Evolutionary conservation across 2,113 vertebrate species (phyloP).

Genomic region (Semnornis frantzii): DNA sequence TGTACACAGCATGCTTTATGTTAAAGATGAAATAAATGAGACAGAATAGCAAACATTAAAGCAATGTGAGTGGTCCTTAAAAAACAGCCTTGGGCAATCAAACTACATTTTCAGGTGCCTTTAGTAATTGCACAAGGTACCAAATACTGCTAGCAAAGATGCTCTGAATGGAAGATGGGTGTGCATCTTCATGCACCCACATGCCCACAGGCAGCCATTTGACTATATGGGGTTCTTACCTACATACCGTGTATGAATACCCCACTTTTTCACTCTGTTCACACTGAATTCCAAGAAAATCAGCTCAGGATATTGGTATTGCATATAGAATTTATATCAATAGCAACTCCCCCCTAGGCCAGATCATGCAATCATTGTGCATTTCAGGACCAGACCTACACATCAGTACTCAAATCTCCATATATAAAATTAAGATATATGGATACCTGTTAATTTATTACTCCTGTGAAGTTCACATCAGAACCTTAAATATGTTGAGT

Average conservation of each 20-base stretch:
- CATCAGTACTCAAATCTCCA: not conserved
- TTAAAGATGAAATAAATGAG: not conserved
- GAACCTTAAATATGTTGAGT: not conserved
- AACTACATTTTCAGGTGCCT: not conserved
- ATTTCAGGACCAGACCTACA: not conserved
- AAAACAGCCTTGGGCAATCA: not conserved
- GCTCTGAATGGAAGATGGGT: not conserved
- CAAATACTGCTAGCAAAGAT: not conserved
- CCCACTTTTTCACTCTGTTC: not conserved
- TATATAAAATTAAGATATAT: not conserved
- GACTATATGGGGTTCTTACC: not conserved
- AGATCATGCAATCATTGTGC: not conserved
- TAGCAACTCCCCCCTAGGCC: fast-evolving
- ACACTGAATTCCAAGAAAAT: not conserved
- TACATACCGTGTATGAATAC: not conserved
- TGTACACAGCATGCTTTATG: not conserved
- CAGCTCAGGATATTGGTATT: not conserved
- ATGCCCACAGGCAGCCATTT: not conserved
- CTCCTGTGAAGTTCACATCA: not conserved
- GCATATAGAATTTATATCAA: not conserved
- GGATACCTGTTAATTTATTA: not conserved
- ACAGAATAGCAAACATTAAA: not conserved
- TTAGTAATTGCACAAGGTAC: not conserved
- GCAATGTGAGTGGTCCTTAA: not conserved
- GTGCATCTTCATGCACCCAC: not conserved